Percentiles rank a stretch among this genome's conserved stretches.
These are phyloP conservation scores for Leptoclinus maculatus DNA, from an alignment of 2,797 vertebrate species.

Conservation along the genomic window DNA sequence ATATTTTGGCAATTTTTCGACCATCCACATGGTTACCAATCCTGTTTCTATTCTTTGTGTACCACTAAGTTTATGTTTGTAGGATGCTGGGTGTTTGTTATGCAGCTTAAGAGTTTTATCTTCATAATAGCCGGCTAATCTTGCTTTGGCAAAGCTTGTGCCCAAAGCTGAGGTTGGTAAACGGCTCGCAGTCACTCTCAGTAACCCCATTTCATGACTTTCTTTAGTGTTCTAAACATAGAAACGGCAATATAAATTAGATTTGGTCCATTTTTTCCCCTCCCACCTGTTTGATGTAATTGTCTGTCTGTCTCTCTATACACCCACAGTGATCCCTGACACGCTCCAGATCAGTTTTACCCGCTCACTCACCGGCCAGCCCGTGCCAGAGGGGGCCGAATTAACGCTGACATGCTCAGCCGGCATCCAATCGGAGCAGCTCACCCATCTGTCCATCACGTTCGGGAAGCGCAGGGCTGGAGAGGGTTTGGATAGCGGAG, in stretches of 20 bases:
- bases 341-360: slow-evolving; percentile 85
- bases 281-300: slow-evolving; percentile 39
- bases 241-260: slow-evolving; percentile 35
- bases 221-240: slow-evolving; percentile 35
- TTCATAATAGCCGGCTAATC: not conserved
- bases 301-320: slow-evolving; percentile 24
- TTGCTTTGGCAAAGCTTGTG: slow-evolving; percentile 26
- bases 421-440: slow-evolving; percentile 83
- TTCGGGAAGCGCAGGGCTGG: slow-evolving; percentile 81
- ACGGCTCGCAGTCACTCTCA: slow-evolving; percentile 19
- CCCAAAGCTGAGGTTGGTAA: slow-evolving; percentile 24
- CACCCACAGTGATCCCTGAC: slow-evolving; percentile 87
- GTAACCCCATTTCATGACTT: slow-evolving; percentile 28
- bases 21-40: not conserved
- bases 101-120: slow-evolving; percentile 17
- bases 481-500: slow-evolving; percentile 20
- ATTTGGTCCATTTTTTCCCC: slow-evolving; percentile 3
- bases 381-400: slow-evolving; percentile 85
- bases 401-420: slow-evolving; percentile 86
- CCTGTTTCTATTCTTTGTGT: slow-evolving; percentile 2
- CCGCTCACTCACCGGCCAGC: slow-evolving; percentile 80
- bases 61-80: slow-evolving; percentile 7
- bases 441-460: slow-evolving; percentile 89
- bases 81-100: slow-evolving; percentile 24
- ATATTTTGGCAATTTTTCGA: not conserved